These are phyloP conservation scores for Cataglyphis cursor DNA, from an alignment of 2,888 invertebrate species.

Conservation along the genomic window DNA sequence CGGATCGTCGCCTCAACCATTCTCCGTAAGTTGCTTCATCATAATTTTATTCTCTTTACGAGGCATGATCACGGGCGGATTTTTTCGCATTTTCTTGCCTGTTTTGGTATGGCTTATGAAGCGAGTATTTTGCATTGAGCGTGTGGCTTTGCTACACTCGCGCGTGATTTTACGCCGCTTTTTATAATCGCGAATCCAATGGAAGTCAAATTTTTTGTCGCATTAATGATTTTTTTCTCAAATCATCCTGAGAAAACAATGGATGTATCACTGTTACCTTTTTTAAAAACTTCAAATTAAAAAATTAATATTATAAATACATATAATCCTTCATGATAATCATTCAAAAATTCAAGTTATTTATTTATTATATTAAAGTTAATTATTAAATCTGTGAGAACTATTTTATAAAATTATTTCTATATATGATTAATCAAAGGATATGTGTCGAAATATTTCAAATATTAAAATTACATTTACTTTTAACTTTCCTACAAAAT, in stretches of 20 bases:
- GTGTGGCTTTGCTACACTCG: constrained; percentile 58
- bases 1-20: constrained; percentile 89
- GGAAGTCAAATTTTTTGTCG: constrained; percentile 29
- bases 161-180: constrained; percentile 25
- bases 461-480: neutral
- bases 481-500: neutral
- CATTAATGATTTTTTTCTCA: constrained; percentile 26
- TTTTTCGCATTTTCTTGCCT: constrained; percentile 52
- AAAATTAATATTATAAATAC: neutral
- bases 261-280: neutral
- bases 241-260: neutral
- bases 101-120: constrained; percentile 55
- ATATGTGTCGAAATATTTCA: neutral
- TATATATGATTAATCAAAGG: neutral
- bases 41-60: constrained; percentile 41
- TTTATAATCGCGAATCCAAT: constrained; percentile 6
- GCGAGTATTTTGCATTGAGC: constrained; percentile 52
- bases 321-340: neutral
- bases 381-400: neutral
- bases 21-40: constrained; percentile 89
- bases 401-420: constrained; percentile 2
- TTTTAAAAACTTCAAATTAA: neutral
- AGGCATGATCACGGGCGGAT: constrained; percentile 38
- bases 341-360: neutral
- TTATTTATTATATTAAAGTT: neutral